These are phyloP conservation scores for Boulengeromyrus knoepffleri DNA, from an alignment of 2,113 vertebrate species.

Conservation along the genomic window DNA sequence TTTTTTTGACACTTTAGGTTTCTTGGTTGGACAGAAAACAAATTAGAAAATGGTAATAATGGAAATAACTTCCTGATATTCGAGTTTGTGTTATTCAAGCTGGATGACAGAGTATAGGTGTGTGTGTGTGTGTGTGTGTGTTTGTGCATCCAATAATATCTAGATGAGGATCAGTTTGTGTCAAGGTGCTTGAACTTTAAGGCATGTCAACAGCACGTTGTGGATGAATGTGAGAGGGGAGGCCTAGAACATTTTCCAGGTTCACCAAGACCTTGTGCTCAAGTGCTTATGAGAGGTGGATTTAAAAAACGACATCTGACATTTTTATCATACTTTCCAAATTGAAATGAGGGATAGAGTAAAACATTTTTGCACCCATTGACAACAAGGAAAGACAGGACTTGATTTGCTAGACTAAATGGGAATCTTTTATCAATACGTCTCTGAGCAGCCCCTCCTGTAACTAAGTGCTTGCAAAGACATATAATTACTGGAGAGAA, in stretches of 20 bases:
- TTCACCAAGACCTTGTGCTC: neutral
- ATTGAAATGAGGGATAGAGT: neutral
- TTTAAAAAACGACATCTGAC: neutral
- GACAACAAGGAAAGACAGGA: neutral
- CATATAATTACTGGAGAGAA: neutral
- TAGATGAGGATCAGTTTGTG: neutral
- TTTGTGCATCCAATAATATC: neutral
- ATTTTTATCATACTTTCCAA: neutral
- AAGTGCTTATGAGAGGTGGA: neutral
- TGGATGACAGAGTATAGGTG: neutral
- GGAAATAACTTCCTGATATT: too few species aligned
- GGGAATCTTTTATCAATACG: neutral
- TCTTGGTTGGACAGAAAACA: neutral
- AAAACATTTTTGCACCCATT: neutral
- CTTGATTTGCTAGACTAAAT: neutral
- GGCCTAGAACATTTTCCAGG: neutral
- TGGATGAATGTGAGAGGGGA: neutral
- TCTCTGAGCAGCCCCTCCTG: neutral
- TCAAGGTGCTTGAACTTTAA: neutral
- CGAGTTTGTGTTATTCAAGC: neutral
- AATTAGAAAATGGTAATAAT: neutral
- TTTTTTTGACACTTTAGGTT: neutral
- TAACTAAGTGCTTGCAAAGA: neutral
- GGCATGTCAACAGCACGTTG: neutral
- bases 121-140: neutral